Percentiles rank a stretch among this genome's conserved stretches.
Conservation (phyloP, 2,113 vertebrate species). For the Thymallus thymallus region DNA sequence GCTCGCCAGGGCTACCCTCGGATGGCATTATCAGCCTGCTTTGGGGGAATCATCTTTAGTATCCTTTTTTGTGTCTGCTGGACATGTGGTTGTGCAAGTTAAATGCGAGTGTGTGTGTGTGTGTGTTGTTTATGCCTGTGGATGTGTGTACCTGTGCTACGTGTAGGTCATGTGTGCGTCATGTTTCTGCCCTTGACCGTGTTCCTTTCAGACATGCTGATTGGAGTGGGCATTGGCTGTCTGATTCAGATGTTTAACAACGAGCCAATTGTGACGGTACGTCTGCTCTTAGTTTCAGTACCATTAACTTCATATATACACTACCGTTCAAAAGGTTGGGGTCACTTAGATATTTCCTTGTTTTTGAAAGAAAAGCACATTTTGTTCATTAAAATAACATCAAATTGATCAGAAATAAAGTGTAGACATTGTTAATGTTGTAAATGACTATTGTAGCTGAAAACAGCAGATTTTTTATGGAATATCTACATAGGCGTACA, state of each 20-base stretch:
- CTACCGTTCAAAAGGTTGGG: too few species aligned
- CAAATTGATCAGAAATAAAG: too few species aligned
- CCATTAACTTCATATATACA: neutral
- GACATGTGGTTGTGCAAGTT: neutral
- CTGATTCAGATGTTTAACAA: conserved; percentile 79
- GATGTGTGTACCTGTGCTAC: conserved; percentile 3
- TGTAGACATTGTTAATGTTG: too few species aligned
- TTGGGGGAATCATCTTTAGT: conserved; percentile 98
- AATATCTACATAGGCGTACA: too few species aligned
- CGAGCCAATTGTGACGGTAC: neutral
- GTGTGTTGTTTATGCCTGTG: neutral
- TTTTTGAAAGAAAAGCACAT: too few species aligned
- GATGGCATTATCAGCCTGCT: conserved; percentile 97
- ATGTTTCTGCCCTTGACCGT: conserved; percentile 60
- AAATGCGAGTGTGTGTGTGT: neutral
- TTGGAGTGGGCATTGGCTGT: conserved; percentile 90
- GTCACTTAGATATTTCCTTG: too few species aligned
- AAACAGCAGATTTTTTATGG: too few species aligned
- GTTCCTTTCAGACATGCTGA: conserved; percentile 82
- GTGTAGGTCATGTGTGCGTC: too few species aligned
- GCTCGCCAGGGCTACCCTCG: conserved; percentile 92
- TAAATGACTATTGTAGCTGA: too few species aligned
- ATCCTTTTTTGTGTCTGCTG: conserved; percentile 76
- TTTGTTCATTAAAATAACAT: too few species aligned
- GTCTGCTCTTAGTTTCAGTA: neutral